Evolutionary conservation across 2,888 invertebrate species (phyloP).

Genomic region (Drosophila maculinotata): DNA sequence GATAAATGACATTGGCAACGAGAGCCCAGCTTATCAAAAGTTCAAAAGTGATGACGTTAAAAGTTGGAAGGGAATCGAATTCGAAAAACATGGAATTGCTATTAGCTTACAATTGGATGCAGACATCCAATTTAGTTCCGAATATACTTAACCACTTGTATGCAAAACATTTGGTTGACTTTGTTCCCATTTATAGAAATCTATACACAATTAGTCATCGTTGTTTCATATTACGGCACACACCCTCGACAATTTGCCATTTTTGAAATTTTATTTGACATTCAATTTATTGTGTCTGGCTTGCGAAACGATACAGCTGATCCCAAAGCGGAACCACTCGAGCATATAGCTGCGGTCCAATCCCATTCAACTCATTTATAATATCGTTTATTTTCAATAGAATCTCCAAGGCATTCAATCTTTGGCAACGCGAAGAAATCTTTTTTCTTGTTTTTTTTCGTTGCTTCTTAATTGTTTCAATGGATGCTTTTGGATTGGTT

Average conservation of each 20-base stretch:
- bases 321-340: constrained; percentile 1
- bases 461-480: constrained; percentile 31
- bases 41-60: background rate
- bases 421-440: background rate
- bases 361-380: too few species aligned
- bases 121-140: background rate
- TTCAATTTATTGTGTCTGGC: constrained; percentile 52
- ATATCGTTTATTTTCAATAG: too few species aligned
- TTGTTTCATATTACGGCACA: constrained; percentile 11
- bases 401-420: background rate
- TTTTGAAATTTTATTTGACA: constrained; percentile 65
- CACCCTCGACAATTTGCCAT: constrained; percentile 55
- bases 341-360: too few species aligned
- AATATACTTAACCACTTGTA: constrained; percentile 3
- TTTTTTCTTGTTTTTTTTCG: background rate
- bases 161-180: constrained; percentile 45
- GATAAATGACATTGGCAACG: constrained; percentile 38
- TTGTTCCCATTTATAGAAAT: constrained; percentile 21
- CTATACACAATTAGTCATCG: constrained; percentile 33
- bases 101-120: background rate
- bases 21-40: constrained; percentile 14
- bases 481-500: constrained; percentile 17
- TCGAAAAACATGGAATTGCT: background rate
- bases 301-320: constrained; percentile 38
- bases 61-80: background rate